Conservation (phyloP, 92 coral and sea anemone species). For the Actinernus sp. region DNA sequence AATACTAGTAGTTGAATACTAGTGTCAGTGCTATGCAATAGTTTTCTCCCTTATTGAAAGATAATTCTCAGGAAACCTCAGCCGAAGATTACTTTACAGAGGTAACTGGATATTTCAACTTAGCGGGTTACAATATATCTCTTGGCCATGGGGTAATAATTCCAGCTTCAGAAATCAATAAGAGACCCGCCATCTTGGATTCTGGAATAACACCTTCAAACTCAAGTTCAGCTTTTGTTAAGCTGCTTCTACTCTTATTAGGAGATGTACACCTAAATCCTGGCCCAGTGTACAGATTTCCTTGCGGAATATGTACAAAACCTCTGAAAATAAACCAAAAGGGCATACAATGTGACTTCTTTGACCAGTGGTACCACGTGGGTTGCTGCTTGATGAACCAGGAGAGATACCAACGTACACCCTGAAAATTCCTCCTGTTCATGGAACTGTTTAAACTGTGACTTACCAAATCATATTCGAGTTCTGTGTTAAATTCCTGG, state of each 20-base stretch:
- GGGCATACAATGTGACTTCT: background rate
- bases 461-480: background rate
- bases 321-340: constrained; percentile 5
- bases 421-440: constrained; percentile 9
- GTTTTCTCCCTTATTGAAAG: too few species aligned
- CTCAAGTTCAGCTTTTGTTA: too few species aligned
- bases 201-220: background rate
- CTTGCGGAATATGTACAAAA: constrained; percentile 11
- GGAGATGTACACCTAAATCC: constrained; percentile 5
- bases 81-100: too few species aligned
- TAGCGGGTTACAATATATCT: too few species aligned
- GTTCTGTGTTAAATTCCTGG: too few species aligned
- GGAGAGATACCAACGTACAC: background rate
- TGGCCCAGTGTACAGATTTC: constrained; percentile 9
- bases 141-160: too few species aligned
- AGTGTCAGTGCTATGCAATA: too few species aligned
- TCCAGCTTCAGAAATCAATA: too few species aligned
- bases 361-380: background rate
- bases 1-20: too few species aligned
- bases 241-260: background rate
- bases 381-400: background rate
- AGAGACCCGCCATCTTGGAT: constrained; percentile 5
- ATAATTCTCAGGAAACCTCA: too few species aligned
- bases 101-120: too few species aligned
- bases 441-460: constrained; percentile 4